Evolutionary conservation across 2,113 vertebrate species (phyloP).

Genomic region (Alethe castanea): DNA sequence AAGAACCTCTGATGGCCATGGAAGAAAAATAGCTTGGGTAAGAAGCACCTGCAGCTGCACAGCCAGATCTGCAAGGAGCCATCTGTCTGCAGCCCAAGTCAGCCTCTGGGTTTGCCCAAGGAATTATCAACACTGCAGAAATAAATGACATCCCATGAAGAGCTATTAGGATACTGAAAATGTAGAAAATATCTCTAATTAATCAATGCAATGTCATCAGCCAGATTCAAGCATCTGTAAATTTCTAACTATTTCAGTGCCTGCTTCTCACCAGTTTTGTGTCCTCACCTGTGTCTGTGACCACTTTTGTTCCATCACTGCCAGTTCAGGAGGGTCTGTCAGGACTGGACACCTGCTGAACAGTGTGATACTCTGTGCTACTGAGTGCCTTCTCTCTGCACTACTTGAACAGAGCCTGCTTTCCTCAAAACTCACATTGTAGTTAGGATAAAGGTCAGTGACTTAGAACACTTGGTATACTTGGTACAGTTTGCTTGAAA

Average conservation of each 20-base stretch:
- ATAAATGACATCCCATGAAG: not conserved
- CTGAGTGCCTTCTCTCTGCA: not conserved
- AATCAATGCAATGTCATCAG: not conserved
- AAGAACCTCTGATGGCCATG: not conserved
- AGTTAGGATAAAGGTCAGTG: slow-evolving; percentile 1
- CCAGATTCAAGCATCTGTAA: not conserved
- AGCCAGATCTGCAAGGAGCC: not conserved
- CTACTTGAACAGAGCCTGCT: not conserved
- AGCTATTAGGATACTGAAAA: not conserved
- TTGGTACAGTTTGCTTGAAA: not conserved
- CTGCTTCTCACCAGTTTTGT: not conserved
- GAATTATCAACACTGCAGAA: not conserved
- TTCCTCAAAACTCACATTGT: not conserved
- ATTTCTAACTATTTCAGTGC: not conserved
- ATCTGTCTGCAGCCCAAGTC: not conserved
- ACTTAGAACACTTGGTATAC: not conserved
- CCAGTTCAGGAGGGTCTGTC: not conserved
- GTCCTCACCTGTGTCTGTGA: not conserved
- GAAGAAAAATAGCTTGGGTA: not conserved
- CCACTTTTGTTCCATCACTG: not conserved
- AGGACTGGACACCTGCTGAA: not conserved
- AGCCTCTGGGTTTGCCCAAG: not conserved
- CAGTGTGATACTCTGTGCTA: not conserved
- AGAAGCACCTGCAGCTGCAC: not conserved
- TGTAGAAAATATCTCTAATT: not conserved